Percentiles rank a stretch among this genome's conserved stretches.
phyloP scores from a whole-genome alignment of 2,888 invertebrate genomes.

The Eilema depressum region DNA sequence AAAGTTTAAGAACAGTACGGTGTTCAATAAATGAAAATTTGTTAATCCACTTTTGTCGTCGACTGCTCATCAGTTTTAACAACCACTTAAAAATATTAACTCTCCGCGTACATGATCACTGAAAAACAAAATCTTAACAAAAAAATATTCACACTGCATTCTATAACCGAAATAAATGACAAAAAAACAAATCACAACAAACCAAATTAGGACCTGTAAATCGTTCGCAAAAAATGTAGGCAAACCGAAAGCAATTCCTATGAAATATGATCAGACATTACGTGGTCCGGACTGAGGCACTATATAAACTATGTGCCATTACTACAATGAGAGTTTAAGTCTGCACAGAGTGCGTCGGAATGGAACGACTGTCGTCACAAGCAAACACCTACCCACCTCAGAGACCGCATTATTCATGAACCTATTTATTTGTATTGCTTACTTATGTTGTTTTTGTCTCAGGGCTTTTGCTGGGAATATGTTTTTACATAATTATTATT shows the following conservation, averaged over 20 bases:
- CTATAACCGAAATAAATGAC: not conserved
- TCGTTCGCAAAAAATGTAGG: conserved; percentile 54
- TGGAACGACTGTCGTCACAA: conserved; percentile 66
- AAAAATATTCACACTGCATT: not conserved
- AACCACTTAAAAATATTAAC: too few relatives aligned
- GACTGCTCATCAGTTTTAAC: too few relatives aligned
- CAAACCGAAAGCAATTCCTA: conserved; percentile 63
- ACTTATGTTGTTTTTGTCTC: conserved; percentile 67
- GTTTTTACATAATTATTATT: conserved; percentile 40
- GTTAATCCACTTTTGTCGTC: too few relatives aligned
- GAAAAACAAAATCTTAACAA: not conserved
- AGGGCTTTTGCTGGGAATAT: conserved; percentile 43
- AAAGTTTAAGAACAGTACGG: too few relatives aligned
- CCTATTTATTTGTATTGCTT: conserved; percentile 84
- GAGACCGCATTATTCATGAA: conserved; percentile 81
- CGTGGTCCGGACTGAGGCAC: conserved; percentile 63
- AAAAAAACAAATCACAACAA: conserved; percentile 1
- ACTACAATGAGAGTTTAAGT: conserved; percentile 82
- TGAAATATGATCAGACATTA: conserved; percentile 75
- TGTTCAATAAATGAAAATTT: too few relatives aligned
- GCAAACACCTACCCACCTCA: conserved; percentile 62
- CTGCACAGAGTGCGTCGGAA: conserved; percentile 73
- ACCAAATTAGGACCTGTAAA: conserved; percentile 42
- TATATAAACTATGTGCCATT: conserved; percentile 81
- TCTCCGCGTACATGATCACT: too few relatives aligned